These are phyloP conservation scores for Heterodera filipjevi DNA, from an alignment of 2,888 invertebrate genomes.

Conservation along the genomic window DNA sequence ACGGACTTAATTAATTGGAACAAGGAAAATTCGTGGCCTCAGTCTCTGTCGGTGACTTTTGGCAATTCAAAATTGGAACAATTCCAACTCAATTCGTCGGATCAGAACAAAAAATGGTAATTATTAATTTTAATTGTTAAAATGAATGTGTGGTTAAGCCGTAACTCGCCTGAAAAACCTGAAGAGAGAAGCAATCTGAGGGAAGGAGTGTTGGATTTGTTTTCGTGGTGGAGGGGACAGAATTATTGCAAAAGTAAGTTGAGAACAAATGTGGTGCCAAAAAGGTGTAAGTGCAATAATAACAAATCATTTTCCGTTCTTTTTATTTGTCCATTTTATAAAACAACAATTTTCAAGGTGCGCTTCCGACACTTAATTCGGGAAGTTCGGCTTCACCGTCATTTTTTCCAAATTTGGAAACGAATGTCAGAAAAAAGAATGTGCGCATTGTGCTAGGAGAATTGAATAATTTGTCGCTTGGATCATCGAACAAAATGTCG, in stretches of 20 bases:
- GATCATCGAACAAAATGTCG: background rate
- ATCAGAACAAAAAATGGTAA: background rate
- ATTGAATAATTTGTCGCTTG: background rate
- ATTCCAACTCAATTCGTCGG: background rate
- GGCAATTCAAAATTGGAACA: background rate
- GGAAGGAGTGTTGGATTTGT: background rate
- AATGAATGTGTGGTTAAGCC: background rate
- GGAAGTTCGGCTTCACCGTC: background rate
- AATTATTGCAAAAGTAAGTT: background rate
- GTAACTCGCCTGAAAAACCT: background rate
- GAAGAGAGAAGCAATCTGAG: background rate
- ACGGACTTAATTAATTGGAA: conserved; percentile 32
- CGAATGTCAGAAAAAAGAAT: background rate
- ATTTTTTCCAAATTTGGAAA: background rate
- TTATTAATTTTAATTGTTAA: background rate
- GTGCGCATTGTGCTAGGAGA: conserved; percentile 20
- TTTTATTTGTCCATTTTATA: background rate
- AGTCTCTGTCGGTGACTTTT: conserved; percentile 1
- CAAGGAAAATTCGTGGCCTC: conserved; percentile 31
- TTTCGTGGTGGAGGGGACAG: background rate
- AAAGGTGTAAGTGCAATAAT: too few species aligned
- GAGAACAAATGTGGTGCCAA: too few species aligned
- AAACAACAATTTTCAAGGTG: background rate
- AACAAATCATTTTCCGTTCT: too few species aligned
- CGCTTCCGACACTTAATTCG: background rate